Percentiles rank a stretch among this genome's conserved stretches.
Conservation (phyloP, 2,888 invertebrate genomes). For the Taenaris catops region DNA sequence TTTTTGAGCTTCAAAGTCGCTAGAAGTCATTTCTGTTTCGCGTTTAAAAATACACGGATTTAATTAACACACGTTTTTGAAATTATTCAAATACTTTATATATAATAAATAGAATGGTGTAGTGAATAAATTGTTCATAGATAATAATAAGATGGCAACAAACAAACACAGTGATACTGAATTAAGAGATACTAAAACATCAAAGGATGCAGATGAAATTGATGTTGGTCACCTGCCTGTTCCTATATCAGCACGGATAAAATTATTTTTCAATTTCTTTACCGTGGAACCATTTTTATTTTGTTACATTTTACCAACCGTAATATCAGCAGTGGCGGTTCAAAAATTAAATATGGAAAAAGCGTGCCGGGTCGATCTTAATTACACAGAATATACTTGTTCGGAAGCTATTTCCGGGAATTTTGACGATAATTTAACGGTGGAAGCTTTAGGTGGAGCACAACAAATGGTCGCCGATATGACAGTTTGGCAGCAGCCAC, state of each 20-base stretch:
- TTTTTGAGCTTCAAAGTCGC: slow-evolving; percentile 22
- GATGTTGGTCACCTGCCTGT: not conserved
- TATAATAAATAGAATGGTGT: slow-evolving; percentile 1
- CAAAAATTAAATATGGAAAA: slow-evolving; percentile 78
- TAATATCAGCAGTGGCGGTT: slow-evolving; percentile 79
- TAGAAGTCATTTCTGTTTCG: slow-evolving; percentile 25
- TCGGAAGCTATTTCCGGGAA: slow-evolving; percentile 49
- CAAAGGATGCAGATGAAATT: slow-evolving; percentile 7
- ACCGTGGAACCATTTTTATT: slow-evolving; percentile 84
- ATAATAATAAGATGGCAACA: slow-evolving; percentile 18
- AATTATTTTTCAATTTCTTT: slow-evolving; percentile 45
- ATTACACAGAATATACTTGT: slow-evolving; percentile 70
- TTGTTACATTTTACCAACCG: slow-evolving; percentile 81
- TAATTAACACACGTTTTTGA: slow-evolving; percentile 7
- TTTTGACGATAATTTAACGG: slow-evolving; percentile 41
- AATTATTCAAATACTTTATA: too few relatives aligned
- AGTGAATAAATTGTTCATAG: not conserved
- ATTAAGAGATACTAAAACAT: slow-evolving; percentile 10
- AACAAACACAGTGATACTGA: slow-evolving; percentile 24
- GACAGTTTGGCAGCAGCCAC: slow-evolving; percentile 73
- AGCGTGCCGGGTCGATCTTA: slow-evolving; percentile 74
- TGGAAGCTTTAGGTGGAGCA: slow-evolving; percentile 49
- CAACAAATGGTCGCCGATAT: slow-evolving; percentile 70
- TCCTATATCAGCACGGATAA: slow-evolving; percentile 27
- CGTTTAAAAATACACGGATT: slow-evolving; percentile 38